Base-by-base conservation (phyloP, 2,113 vertebrate genomes). In the Microcebus tavaratra region DNA sequence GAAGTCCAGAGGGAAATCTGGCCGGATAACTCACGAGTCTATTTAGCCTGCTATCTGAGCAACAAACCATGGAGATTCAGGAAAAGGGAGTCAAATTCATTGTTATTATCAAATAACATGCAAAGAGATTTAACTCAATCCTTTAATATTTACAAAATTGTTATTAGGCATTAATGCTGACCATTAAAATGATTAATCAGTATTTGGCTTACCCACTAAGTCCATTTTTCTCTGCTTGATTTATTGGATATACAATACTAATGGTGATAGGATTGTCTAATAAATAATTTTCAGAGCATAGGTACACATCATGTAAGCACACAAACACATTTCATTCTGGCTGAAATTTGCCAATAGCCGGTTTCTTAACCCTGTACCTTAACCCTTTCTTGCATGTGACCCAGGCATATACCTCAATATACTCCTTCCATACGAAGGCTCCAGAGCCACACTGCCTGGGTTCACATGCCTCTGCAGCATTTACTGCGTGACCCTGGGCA, bases 241-340 rank as follows among this genome's bases (percentile, higher is more conserved):
- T 31, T 68, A 31, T 67, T 11, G 1, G 45, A n/a, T 55, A 65
- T 48, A 0, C 29, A 55, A 65, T 8, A 63, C 21, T 12, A 39
- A 84, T 20, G 45, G 36, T 17, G 53, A 34, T 0, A 75, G 25
- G 53, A 76, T 15, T 45, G 65, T n/a, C 5, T 39, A 29, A 88
- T 14, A 50, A 61, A 55, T 2, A 7, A 42, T 45, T 82, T 72
- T 91, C 82, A 68, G 50, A 80, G 67, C 45, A 39, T 1, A 50
- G 36, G 11, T 10, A 31, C 0, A 27, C 1, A 34, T 39, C 8
- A 1, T 0, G 23, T 3, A 6, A 4, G 48, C 20, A 70, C 7
- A 42, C 8, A 27, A 27, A 80, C n/a, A 88, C 39, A 53, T n/a
- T n/a, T 11, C 0, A 20, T 5, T 76, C 42, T 83, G 57, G 57